Evolutionary conservation across 2,113 vertebrate species (phyloP).

Genomic region (Smithornis capensis): DNA sequence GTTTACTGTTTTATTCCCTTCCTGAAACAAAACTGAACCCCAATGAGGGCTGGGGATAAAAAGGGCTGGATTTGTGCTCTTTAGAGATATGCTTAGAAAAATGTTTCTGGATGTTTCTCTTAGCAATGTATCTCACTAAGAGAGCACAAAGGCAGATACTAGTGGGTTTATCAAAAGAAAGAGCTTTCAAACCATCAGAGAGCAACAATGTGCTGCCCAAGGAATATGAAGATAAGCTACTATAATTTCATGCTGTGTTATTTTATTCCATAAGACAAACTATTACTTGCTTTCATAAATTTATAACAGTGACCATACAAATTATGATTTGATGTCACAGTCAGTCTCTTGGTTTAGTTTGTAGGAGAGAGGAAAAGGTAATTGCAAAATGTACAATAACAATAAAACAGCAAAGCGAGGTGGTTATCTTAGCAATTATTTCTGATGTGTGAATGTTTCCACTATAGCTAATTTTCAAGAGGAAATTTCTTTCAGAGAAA

Average conservation of each 20-base stretch:
- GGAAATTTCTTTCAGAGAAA: background rate
- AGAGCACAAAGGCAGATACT: constrained; percentile 15
- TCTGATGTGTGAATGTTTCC: background rate
- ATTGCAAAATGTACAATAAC: constrained; percentile 24
- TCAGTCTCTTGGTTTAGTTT: background rate
- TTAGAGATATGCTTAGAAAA: background rate
- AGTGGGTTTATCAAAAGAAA: constrained; percentile 20
- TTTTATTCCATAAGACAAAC: constrained; percentile 49
- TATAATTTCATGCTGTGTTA: constrained; percentile 50
- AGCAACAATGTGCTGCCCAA: constrained; percentile 19
- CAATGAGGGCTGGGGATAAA: background rate
- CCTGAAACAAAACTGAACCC: background rate
- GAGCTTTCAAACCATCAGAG: constrained; percentile 33
- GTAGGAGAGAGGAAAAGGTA: constrained; percentile 22
- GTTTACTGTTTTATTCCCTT: background rate
- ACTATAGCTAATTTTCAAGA: constrained; percentile 1
- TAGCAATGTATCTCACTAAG: background rate
- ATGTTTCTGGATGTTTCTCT: background rate
- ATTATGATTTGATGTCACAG: constrained; percentile 23
- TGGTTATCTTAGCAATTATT: constrained; percentile 32
- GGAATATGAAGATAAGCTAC: constrained; percentile 36
- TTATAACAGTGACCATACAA: background rate
- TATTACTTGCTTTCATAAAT: constrained; percentile 36
- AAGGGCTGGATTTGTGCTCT: background rate
- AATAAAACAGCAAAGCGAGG: constrained; percentile 8